phyloP scores from a whole-genome alignment of 2,113 vertebrate species.

The Petaurus breviceps region DNA sequence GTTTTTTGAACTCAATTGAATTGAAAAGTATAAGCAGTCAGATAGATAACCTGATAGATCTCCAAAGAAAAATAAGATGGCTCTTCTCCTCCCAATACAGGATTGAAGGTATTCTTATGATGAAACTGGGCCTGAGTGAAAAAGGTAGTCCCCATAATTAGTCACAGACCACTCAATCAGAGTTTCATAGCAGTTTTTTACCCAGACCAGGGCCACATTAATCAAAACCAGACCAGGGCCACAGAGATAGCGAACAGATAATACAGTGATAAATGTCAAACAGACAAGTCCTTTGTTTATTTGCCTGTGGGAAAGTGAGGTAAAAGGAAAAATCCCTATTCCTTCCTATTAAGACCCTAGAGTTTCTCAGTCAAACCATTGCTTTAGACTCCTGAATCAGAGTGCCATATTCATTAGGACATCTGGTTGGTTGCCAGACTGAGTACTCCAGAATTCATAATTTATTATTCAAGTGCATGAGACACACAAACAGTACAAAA shows the following conservation, averaged over 20 bases:
- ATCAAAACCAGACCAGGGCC: not conserved
- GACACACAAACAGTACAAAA: not conserved
- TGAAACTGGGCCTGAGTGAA: not conserved
- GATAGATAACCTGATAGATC: not conserved
- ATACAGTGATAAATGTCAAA: not conserved
- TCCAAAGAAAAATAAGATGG: not conserved
- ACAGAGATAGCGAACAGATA: not conserved
- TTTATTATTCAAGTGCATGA: not conserved
- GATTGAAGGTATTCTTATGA: not conserved
- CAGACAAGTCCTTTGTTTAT: not conserved
- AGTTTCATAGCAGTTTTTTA: not conserved
- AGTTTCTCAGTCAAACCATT: not conserved
- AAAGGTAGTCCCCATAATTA: not conserved
- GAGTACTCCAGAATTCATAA: not conserved
- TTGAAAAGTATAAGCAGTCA: not conserved
- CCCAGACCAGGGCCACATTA: not conserved
- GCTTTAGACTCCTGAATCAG: not conserved
- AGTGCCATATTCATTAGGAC: not conserved
- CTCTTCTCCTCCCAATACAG: not conserved
- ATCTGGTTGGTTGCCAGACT: not conserved
- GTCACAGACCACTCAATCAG: not conserved
- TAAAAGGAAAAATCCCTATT: not conserved
- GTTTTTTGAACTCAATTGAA: not conserved
- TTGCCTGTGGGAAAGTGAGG: not conserved
- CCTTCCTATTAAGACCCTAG: no score